Conservation (phyloP, 2,113 vertebrate genomes). For the Gyps fulvus region DNA sequence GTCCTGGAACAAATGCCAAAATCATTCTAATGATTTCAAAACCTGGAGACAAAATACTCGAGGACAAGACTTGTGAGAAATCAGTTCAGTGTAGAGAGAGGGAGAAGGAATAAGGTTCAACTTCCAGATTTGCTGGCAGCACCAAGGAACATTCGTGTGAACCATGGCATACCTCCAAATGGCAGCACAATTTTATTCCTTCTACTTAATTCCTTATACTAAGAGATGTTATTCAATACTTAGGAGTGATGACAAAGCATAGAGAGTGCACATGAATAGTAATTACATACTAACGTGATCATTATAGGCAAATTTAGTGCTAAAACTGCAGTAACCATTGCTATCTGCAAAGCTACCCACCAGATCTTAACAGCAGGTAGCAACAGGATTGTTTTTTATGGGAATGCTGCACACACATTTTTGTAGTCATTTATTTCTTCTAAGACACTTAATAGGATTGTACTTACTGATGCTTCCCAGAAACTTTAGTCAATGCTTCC, state of each 20-base stretch:
- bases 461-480: not conserved
- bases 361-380: slow-evolving; percentile 7
- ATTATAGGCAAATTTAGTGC: not conserved
- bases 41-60: not conserved
- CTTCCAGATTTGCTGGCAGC: not conserved
- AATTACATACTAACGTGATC: not conserved
- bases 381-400: not conserved
- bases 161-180: not conserved
- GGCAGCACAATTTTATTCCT: not conserved
- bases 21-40: not conserved
- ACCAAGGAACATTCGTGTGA: not conserved
- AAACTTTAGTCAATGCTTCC: not conserved
- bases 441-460: not conserved
- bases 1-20: not conserved
- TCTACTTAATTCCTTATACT: not conserved
- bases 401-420: not conserved
- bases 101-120: not conserved
- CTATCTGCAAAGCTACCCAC: not conserved
- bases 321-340: not conserved
- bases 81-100: not conserved
- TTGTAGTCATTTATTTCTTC: not conserved
- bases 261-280: not conserved
- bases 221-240: not conserved
- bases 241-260: slow-evolving; percentile 8
- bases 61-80: not conserved